phyloP scores from a whole-genome alignment of 2,888 invertebrate genomes.

The Tethea ocularis region DNA sequence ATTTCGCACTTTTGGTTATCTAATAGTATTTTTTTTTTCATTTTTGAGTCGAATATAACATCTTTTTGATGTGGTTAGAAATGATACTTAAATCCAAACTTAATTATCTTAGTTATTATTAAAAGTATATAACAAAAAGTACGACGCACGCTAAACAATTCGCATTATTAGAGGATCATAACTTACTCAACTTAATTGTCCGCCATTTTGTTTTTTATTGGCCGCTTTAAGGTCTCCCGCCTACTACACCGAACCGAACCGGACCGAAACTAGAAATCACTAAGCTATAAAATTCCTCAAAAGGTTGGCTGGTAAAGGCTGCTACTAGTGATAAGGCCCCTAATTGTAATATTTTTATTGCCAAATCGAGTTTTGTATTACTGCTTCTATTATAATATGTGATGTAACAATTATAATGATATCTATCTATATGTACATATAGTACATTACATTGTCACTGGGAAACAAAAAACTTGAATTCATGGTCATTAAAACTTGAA shows the following conservation, averaged over 20 bases:
- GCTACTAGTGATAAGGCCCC: too few relatives aligned
- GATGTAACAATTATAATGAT: too few relatives aligned
- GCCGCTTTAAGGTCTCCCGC: background rate
- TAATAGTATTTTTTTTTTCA: slow-evolving; percentile 50
- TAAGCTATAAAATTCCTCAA: too few relatives aligned
- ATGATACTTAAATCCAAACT: slow-evolving; percentile 39
- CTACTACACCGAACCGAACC: background rate
- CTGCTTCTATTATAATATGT: too few relatives aligned
- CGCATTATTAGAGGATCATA: slow-evolving; percentile 15
- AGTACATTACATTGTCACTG: too few relatives aligned
- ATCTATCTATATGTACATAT: too few relatives aligned
- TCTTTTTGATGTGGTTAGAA: slow-evolving; percentile 44
- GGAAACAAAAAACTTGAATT: too few relatives aligned
- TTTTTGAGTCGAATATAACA: slow-evolving; percentile 48
- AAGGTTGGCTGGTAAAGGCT: too few relatives aligned
- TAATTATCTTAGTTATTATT: slow-evolving; percentile 42
- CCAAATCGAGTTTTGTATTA: too few relatives aligned
- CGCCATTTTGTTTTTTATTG: background rate
- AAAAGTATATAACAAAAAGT: slow-evolving; percentile 52
- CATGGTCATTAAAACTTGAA: too few relatives aligned
- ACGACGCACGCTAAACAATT: slow-evolving; percentile 45
- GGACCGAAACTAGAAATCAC: too few relatives aligned
- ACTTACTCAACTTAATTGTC: background rate
- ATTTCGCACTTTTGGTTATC: slow-evolving; percentile 66
- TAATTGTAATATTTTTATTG: too few relatives aligned